Base-by-base conservation (phyloP, 2,113 vertebrate species). In the Ophiodon elongatus region DNA sequence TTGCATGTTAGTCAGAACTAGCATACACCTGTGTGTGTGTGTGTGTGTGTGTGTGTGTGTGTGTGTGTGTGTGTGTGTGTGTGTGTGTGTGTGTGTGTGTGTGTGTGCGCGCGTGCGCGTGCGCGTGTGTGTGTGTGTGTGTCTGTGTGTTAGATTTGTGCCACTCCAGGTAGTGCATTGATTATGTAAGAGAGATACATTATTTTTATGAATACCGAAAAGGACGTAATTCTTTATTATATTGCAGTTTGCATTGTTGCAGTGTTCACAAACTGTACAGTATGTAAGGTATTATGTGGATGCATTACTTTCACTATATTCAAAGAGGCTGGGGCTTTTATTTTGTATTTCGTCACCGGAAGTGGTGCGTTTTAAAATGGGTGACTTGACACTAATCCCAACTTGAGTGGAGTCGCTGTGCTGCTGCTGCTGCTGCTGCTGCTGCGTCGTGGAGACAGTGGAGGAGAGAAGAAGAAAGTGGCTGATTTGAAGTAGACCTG, bases 391-490 rank as follows among this genome's bases (percentile, higher is more conserved):
- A 59, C 11, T 14, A 41, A 90, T 92, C 88, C 86, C 90, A 90
- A 92, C 85, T 92, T 88, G 82, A 86, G 75, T 60, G 25, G 29
- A 77, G 88, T 82, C 27, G 7, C 65, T 52, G 73, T 47, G 45
- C 74, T 85, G 93, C 91, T 85, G 93, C 91, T 90, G 93, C 91
- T 85, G 93, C 91, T 47, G 45, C 74, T 85, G 93, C 91, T 85
- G 93, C 91, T 90, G 93, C 91, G 81, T 83, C 52, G 71, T 35
- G 54, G 31, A 83, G 68, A 83, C 63, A 74, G 70, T 19, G 69
- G 23, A 65, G 66, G 67, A 62, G 64, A 73, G 76, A 43, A 79
- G 62, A 39, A 72, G 80, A 83, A 60, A 89, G 87, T 83, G 76
- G 27, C 45, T 83, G 73, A 66, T 33, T 64, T 33, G 5, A 65